phyloP scores from a whole-genome alignment of 1,140 invertebrate genomes.

The Aphaenogaster rudis region DNA sequence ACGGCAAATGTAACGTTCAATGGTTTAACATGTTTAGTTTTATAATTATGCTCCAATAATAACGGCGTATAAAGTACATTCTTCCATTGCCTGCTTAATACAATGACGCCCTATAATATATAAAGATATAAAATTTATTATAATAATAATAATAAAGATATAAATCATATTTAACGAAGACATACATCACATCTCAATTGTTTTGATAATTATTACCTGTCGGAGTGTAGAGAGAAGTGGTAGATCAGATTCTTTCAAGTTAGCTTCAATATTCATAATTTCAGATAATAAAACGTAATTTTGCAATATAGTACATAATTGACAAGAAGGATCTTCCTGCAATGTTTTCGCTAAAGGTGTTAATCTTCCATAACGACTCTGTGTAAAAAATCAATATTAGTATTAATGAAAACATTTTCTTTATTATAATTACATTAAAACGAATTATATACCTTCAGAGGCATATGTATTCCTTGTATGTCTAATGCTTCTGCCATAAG shows the following conservation, averaged over 20 bases:
- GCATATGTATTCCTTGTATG: conserved; percentile 93
- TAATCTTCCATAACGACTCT: conserved; percentile 96
- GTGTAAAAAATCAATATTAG: conserved; percentile 53
- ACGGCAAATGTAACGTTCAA: conserved; percentile 96
- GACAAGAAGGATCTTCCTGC: conserved; percentile 98
- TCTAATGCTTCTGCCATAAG: conserved; percentile 98
- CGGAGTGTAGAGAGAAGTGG: conserved; percentile 96
- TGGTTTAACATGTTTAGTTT: conserved; percentile 93
- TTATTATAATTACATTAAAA: conserved; percentile 24
- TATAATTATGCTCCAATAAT: conserved; percentile 95
- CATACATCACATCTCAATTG: conserved; percentile 69
- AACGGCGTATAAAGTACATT: conserved; percentile 97
- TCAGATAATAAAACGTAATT: conserved; percentile 94
- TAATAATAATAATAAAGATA: conserved; percentile 50
- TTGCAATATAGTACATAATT: conserved; percentile 95
- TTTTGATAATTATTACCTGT: conserved; percentile 87
- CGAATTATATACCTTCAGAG: conserved; percentile 90
- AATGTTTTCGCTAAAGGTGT: conserved; percentile 96
- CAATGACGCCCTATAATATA: conserved; percentile 92
- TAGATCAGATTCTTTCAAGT: conserved; percentile 93
- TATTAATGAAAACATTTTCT: conserved; percentile 5
- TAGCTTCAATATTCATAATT: conserved; percentile 92
- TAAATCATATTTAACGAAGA: conserved; percentile 8
- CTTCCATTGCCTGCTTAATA: conserved; percentile 98
- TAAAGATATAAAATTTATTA: conserved; percentile 49